Evolutionary conservation across 2,797 vertebrate genomes (phyloP), one percentile per base, ranked within the genome.

Genomic region (Pseudochromis fuscus): DNA sequence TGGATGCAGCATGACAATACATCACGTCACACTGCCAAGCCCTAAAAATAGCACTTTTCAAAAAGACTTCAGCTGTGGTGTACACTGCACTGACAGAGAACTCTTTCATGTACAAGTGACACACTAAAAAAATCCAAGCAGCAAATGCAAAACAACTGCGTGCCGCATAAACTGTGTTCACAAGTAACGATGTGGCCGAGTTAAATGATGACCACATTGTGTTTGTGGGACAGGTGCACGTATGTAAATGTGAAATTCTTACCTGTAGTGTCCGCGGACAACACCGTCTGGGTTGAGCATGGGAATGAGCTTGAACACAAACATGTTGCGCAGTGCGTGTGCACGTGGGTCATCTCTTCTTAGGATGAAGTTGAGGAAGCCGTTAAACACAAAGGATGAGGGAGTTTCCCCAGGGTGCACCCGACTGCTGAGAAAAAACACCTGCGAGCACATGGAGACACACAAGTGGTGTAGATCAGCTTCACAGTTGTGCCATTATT

Each of bases 261-360:
- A 97, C 97, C 97, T 96, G 89, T 99, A 99, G 89, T 99, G 98
- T 19, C 98, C 98, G 1, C 96, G 93, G 57, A 95, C 88, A 13
- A 99, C 98, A 1, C 98, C 98, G 0, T 99, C 97, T 0, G 97
- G 98, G 88, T 99, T 99, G 77, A 99, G 94, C 96, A 99, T 97
- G 35, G 98, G 98, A 72, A 99, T 95, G 74, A 99, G 96, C 79
- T 99, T 99, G 87, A 99, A 99, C 73, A 99, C 95, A 0, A 98
- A 99, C 93, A 96, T 95, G 56, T 94, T 94, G 12, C 97, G 92
- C n/a, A 99, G 94, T 31, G 89, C 92, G 35, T 97, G 95, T 21
- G 98, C 97, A 0, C 98, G 96, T 0, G 97, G 96, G 65, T 99
- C 98, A 5, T 98, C 96, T 82, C 90, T 95, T 72, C 96, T 94